Percentiles rank a stretch among this genome's conserved stretches.
Evolutionary conservation across 2,888 invertebrate genomes (phyloP).

Genomic region (Idaea straminata): DNA sequence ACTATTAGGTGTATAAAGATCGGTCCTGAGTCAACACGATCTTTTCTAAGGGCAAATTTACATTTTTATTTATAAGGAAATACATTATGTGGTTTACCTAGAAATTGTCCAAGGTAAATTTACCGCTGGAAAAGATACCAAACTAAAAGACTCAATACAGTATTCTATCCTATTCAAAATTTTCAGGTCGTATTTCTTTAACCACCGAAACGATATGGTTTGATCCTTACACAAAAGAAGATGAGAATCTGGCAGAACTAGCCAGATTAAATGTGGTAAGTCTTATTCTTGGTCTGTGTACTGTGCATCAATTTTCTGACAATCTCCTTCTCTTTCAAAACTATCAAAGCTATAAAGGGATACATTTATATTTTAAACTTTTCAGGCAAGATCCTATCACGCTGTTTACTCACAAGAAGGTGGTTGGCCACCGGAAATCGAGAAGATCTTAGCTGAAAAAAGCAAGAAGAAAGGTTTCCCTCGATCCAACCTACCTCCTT

Average conservation of each 20-base stretch:
- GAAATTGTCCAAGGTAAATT: too few species aligned
- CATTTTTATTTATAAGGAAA: too few species aligned
- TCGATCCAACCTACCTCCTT: conserved; percentile 7
- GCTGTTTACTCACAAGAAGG: conserved; percentile 14
- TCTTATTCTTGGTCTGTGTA: background rate
- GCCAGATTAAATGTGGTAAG: conserved; percentile 52
- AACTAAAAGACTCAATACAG: too few species aligned
- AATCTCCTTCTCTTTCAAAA: background rate
- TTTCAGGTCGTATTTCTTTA: conserved; percentile 15
- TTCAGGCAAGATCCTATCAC: conserved; percentile 11
- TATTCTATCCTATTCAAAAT: background rate
- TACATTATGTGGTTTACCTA: too few species aligned
- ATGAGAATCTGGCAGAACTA: conserved; percentile 8
- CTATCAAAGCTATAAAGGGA: background rate
- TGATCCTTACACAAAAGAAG: conserved; percentile 6
- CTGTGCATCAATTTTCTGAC: background rate
- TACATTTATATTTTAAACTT: conserved; percentile 7
- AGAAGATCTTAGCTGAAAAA: conserved; percentile 4
- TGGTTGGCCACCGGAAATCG: conserved; percentile 15
- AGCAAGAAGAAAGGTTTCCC: conserved; percentile 9
- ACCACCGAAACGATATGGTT: conserved; percentile 12
- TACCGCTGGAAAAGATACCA: background rate
- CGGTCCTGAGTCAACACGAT: too few species aligned
- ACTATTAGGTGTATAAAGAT: too few species aligned
- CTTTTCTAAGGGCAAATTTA: too few species aligned